Evolutionary conservation across 2,888 invertebrate genomes (phyloP), one percentile per base, ranked within the genome.

Genomic region (Cecidostiba fungosa): DNA sequence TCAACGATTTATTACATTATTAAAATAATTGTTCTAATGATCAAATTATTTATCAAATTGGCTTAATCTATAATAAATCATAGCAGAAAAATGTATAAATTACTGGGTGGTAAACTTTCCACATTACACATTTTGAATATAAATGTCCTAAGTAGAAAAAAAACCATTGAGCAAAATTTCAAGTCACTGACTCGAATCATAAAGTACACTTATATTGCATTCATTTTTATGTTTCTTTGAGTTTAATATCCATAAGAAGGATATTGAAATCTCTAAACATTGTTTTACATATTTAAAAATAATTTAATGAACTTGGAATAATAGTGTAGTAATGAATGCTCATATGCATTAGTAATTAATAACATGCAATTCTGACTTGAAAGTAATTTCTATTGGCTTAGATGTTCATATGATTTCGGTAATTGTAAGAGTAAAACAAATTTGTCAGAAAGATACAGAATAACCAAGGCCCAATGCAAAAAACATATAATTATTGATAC

Each of bases 141-240:
- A 39, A 43, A 72, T 12, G 39, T 66, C 12, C 4, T 26, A 62
- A 66, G 66, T 66, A 66, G 26, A 66, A 66, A 66, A 43, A 43
- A 14, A 29, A 66, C 12, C 14, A 66, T 26, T 66, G 66, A 16
- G 29, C 66, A 66, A 23, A 26, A 66, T 26, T 66, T 29, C 66
- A 66, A 66, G 66, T 66, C 66, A 66, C 66, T 66, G 66, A 26
- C 29, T 66, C 3, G 66, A 66, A 66, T 66, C 66, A 23, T 16
- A 26, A 66, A 66, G 72, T 77, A 77, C 85, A n/a, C 74, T 84
- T 86, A 82, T 86, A 87, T 85, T 85, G 86, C 83, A 87, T 72
- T 79, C 74, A 80, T 74, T 66, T 16, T 62, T 78, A 43, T 82
- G 39, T 36, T 36, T 78, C 39, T 62, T 84, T 74, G 73, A 54